Conservation (phyloP, 2,797 vertebrate species). For the Avahi laniger region DNA sequence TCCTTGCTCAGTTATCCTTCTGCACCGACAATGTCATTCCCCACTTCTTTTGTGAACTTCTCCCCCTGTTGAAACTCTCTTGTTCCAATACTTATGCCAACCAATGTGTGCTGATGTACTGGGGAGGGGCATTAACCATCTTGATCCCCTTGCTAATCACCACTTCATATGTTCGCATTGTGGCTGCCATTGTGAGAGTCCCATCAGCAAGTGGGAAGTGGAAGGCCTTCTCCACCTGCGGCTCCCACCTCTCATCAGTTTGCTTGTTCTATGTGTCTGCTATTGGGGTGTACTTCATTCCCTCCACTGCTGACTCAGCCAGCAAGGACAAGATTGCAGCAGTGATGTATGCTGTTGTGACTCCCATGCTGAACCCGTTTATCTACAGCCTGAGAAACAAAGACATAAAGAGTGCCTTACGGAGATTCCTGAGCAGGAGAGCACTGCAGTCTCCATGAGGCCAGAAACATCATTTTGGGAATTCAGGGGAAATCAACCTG, state of each 20-base stretch:
- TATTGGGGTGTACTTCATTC: slow-evolving; percentile 59
- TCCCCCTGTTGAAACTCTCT: slow-evolving; percentile 69
- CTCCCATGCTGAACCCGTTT: slow-evolving; percentile 66
- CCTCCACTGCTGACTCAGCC: slow-evolving; percentile 4
- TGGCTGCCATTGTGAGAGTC: slow-evolving; percentile 34
- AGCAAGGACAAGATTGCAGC: slow-evolving; percentile 46
- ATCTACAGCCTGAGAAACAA: slow-evolving; percentile 66
- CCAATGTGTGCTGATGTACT: slow-evolving; percentile 56
- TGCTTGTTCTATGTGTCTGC: slow-evolving; percentile 59
- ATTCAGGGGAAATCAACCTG: not conserved
- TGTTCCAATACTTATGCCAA: slow-evolving; percentile 57
- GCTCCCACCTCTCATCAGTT: slow-evolving; percentile 62
- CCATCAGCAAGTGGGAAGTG: slow-evolving; percentile 43
- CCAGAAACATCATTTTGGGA: not conserved
- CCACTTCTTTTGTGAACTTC: slow-evolving; percentile 73
- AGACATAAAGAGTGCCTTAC: slow-evolving; percentile 57
- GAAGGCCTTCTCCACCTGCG: slow-evolving; percentile 67
- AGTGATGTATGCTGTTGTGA: slow-evolving; percentile 64
- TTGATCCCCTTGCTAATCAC: slow-evolving; percentile 53
- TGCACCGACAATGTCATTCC: slow-evolving; percentile 53
- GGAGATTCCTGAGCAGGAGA: not conserved
- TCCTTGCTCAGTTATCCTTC: slow-evolving; percentile 61
- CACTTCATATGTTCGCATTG: slow-evolving; percentile 39
- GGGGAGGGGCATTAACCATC: slow-evolving; percentile 53
- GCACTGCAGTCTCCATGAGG: not conserved